These are phyloP conservation scores for Perca fluviatilis DNA, from an alignment of 2,113 vertebrate species.

Conservation along the genomic window DNA sequence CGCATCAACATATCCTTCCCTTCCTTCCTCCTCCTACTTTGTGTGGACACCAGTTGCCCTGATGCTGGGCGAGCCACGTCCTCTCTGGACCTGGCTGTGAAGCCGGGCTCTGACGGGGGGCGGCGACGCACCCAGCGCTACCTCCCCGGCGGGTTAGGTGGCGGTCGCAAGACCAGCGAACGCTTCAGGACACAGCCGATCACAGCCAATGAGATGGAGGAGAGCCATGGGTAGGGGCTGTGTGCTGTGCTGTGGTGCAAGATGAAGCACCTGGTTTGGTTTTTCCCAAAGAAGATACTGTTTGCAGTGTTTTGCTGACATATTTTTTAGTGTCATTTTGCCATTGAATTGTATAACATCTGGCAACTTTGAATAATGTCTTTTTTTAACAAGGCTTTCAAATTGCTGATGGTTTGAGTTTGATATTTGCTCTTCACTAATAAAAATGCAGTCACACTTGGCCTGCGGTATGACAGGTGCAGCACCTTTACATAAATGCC, in stretches of 20 bases:
- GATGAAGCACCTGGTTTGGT: conserved; percentile 7
- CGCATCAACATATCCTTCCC: conserved; percentile 34
- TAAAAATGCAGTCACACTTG: background rate
- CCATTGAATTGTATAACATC: background rate
- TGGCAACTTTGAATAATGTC: background rate
- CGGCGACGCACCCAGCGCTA: conserved; percentile 79
- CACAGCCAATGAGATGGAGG: conserved; percentile 84
- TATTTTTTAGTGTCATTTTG: background rate
- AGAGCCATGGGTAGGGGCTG: conserved; percentile 79
- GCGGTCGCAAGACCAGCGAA: conserved; percentile 79
- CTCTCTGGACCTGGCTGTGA: conserved; percentile 75
- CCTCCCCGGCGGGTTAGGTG: conserved; percentile 62
- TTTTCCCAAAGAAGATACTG: background rate
- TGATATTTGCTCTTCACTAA: background rate
- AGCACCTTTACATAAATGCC: conserved; percentile 21
- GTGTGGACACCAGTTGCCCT: conserved; percentile 40
- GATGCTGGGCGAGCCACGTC: conserved; percentile 57
- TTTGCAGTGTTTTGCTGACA: conserved; percentile 40
- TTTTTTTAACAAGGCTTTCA: background rate
- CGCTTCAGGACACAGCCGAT: conserved; percentile 87
- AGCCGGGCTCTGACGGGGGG: conserved; percentile 64
- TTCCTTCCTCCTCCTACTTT: conserved; percentile 5
- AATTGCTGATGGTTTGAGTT: background rate
- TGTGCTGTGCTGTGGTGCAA: conserved; percentile 34
- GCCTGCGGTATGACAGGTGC: background rate